Evolutionary conservation across 2,113 vertebrate species (phyloP), one percentile per base, ranked within the genome.

Genomic region (Rana temporaria): DNA sequence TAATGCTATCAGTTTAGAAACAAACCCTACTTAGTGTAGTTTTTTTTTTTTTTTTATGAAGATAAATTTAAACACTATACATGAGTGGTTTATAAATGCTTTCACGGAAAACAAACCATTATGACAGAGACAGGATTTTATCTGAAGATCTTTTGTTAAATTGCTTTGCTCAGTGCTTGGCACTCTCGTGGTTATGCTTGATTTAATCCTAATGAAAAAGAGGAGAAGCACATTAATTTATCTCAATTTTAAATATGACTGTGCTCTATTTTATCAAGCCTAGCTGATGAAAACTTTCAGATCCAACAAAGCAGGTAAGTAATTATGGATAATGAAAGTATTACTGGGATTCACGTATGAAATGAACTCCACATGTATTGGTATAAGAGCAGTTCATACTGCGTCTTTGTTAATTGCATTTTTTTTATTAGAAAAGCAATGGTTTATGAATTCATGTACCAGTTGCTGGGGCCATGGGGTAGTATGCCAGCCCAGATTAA

Each of bases 121-220:
- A 60, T 30, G 26, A 32, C 48, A 22, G 53, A 79, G 77, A 66
- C 62, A 19, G 66, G 30, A 19, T 56, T 67, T 55, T 78, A 67
- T 78, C 76, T 34, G 78, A 69, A 38, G 32, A 62, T 59, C 34
- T 79, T 80, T 70, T 62, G 67, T 71, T 80, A 80, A 80, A 80
- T 71, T 80, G 78, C 78, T 70, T 80, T 80, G 19, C 78, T 19
- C 55, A 48, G 71, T 60, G 32, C 53, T 38, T 53, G 42, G 22
- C 38, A 30, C 38, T 60, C 34, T 60, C 26, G 53, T 66, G 24
- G 56, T 15, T 60, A 71, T 48, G 26, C 32, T 68, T 80, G 56
- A 80, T 75, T 64, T 76, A 63, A 24, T 71, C 57, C 74, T 62
- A 64, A 85, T 81, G 78, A 63, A 85, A 84, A 84, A 71, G 73